Percentiles rank a stretch among this genome's conserved stretches.
Evolutionary conservation across 2,888 invertebrate genomes (phyloP).

Genomic region (Cosmorhoe ocellata): DNA sequence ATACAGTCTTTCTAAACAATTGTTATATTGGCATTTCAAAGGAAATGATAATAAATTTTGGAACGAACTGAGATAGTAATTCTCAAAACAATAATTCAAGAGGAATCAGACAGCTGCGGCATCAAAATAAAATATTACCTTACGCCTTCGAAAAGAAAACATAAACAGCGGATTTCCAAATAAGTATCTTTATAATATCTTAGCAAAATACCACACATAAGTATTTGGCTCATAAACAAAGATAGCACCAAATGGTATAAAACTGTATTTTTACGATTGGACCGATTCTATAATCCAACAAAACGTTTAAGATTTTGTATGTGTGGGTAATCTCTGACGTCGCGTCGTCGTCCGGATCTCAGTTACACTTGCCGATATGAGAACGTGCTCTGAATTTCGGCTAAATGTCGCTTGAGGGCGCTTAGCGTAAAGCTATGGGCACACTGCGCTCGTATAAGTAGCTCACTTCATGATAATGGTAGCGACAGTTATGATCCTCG

Average conservation of each 20-base stretch:
- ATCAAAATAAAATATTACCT: constrained; percentile 9
- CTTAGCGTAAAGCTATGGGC: constrained; percentile 38
- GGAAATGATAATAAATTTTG: neutral
- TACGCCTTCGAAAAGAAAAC: constrained; percentile 20
- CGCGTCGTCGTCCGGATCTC: constrained; percentile 30
- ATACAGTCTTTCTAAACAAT: neutral
- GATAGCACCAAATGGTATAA: constrained; percentile 18
- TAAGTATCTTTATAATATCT: constrained; percentile 17
- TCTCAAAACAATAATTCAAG: neutral
- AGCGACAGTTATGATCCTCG: constrained; percentile 20
- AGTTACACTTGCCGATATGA: constrained; percentile 41
- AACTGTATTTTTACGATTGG: constrained; percentile 24
- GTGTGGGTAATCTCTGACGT: constrained; percentile 32
- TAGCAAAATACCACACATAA: constrained; percentile 9
- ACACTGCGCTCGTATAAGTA: constrained; percentile 32
- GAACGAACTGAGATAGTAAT: neutral
- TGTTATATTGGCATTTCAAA: neutral
- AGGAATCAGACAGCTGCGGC: constrained; percentile 2
- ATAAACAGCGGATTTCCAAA: constrained; percentile 6
- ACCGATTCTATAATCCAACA: constrained; percentile 22
- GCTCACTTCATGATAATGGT: constrained; percentile 18
- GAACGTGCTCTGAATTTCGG: constrained; percentile 44
- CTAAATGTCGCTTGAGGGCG: constrained; percentile 32
- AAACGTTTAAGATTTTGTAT: constrained; percentile 31
- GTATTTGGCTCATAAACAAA: constrained; percentile 13